Conservation (phyloP, 1,140 invertebrate species). For the Halesus radiatus region DNA sequence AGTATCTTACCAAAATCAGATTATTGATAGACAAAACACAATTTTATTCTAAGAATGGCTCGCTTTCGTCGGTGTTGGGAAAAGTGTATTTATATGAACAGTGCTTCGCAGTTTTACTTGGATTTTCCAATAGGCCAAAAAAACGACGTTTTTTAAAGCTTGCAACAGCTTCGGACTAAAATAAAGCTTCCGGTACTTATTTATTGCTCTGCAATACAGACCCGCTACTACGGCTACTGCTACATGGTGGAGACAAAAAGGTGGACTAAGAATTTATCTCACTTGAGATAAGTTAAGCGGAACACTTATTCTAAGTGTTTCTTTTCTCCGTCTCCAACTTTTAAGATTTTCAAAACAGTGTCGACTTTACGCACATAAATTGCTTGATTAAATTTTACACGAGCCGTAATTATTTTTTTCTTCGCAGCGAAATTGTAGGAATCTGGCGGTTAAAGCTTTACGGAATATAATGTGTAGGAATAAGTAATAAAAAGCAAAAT, state of each 20-base stretch:
- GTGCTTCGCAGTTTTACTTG: no score
- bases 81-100: no score
- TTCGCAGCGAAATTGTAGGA: no score
- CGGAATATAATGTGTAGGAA: no score
- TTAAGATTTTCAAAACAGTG: not conserved
- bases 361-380: not conserved
- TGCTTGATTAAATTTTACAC: no score
- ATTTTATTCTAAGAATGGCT: no score
- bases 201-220: conserved; percentile 2
- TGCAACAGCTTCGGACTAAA: conserved; percentile 3
- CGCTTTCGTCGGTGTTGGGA: no score
- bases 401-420: no score
- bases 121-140: conserved; percentile 11
- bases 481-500: no score
- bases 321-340: conserved; percentile 22
- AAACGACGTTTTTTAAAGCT: conserved; percentile 1
- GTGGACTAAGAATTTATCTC: conserved; percentile 39
- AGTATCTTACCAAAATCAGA: no score
- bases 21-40: no score
- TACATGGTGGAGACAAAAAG: not conserved
- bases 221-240: not conserved
- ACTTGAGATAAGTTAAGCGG: conserved; percentile 42
- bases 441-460: no score
- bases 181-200: conserved; percentile 17
- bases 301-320: conserved; percentile 42